Evolutionary conservation across 1,140 invertebrate genomes (phyloP), one percentile per base, ranked within the genome.

Genomic region (Formica selysi): DNA sequence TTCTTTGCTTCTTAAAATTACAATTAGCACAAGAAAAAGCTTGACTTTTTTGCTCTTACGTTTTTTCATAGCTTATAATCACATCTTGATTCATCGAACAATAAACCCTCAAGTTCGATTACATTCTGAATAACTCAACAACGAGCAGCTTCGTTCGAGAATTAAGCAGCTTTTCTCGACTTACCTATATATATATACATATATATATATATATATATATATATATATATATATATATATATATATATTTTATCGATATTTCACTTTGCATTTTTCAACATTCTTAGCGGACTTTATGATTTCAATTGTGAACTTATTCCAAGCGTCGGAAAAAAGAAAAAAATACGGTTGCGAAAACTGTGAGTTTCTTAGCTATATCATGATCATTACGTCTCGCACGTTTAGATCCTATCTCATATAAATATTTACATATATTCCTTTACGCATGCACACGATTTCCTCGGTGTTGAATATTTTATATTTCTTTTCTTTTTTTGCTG

Each of bases 381-480:
- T 41, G 38, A 62, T 83, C 8, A 61, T 81, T 13, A 71, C 10
- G 8, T 71, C 59, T 1, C n/a, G 54, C 79, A 83, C 38, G 79
- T 13, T 64, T 74, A 83, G 54, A 83, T 83, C 10, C 59, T 16
- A 71, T 81, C 48, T 74, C 26, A 29, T 22, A 10, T 70, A 22
- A n/a, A 71, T 51, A 48, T 74, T 59, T 83, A 70, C 73, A 26
- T 83, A 70, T 83, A 26, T 83, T 62, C 32, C 19, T 26, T 83
- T 13, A 83, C 41, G 38, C 4, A 11, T 54, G 38, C 48, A 54
- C 48, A 71, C 79, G 29, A 36, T 11, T 32, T 11, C 3, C 57
- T 29, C 11, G 54, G 3, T 44, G 1, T 71, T 59, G 8, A 41
- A 29, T 44, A 36, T 85, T 32, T 67, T 32, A 5, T 4, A 62